Evolutionary conservation across 2,113 vertebrate genomes (phyloP).

Genomic region (Psammodynastes pulverulentus): DNA sequence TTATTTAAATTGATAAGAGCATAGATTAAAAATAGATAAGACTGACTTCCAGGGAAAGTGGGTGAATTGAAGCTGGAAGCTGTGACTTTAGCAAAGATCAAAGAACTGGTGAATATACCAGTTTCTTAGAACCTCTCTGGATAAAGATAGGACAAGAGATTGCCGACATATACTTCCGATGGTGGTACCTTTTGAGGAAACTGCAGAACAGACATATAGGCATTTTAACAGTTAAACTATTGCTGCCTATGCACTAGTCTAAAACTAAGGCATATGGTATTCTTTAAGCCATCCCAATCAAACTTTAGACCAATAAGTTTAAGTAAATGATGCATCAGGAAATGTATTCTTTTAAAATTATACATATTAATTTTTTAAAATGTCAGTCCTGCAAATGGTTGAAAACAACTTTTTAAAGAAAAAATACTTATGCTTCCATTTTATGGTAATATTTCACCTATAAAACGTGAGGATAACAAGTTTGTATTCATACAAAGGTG

Average conservation of each 20-base stretch:
- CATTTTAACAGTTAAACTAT: constrained; percentile 22
- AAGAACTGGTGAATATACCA: neutral
- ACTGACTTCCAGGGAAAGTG: neutral
- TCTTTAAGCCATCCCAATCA: neutral
- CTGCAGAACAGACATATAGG: neutral
- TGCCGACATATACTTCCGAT: neutral
- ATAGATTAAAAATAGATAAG: neutral
- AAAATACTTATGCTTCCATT: constrained; percentile 58
- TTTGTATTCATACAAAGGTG: constrained; percentile 82
- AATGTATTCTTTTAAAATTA: constrained; percentile 29
- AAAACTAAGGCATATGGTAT: neutral
- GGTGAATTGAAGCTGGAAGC: neutral
- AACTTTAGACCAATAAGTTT: neutral
- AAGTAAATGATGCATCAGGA: neutral
- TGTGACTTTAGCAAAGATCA: neutral
- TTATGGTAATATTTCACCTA: constrained; percentile 79
- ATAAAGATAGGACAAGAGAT: neutral
- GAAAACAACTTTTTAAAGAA: constrained; percentile 55
- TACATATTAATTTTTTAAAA: constrained; percentile 42
- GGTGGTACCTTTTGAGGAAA: neutral
- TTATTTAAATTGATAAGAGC: neutral
- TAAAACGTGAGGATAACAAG: constrained; percentile 73
- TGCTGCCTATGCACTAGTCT: neutral
- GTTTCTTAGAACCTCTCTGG: neutral
- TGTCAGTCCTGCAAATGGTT: constrained; percentile 64